Base-by-base conservation (phyloP, 37 sponge, comb jelly and placozoan genomes). In the Sycon ciliatum region DNA sequence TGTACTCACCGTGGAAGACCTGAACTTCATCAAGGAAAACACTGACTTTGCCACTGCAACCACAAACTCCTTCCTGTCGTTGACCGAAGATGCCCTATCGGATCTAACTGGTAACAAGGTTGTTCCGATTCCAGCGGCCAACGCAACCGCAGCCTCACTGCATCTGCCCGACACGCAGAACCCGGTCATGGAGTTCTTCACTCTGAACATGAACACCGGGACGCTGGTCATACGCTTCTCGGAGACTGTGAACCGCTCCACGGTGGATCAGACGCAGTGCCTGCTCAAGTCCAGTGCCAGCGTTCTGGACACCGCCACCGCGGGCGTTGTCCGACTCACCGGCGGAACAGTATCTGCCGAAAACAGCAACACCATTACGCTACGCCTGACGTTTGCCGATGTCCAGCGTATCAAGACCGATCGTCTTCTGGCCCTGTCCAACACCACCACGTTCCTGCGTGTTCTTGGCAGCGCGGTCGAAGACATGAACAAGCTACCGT, bases 181-280 rank as follows among this genome's bases (percentile, higher is more conserved):
- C 49, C 63, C 63, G 26, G 16, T 7, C 9, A 11, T 60, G 9
- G 11, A 7, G 27, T 9, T 7, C 32, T 60, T 60, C 16, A 24
- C 7, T 18, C 26, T 60, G 31, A 24, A 60, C 63, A 18, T 60
- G 24, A 60, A 60, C 26, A 23, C 26, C 7, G 63, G 63, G 31
- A 24, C 7, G 26, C 9, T 92, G 1, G n/a, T 49, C 24, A 71
- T 92, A 0, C 56, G 56, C 1, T 92, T 92, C 52, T 67, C 75
- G 61, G 88, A 92, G 58, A 82, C 75, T n/a, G 86, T 92, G 9
- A 34, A 39, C 27, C 80, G 89, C 16, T 77, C 81, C 26, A 72
- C 82, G 3, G 78, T 84, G 27, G 74, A 30, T 29, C 39, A 73
- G 56, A 37, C 76, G 37, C 42, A 31, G 38, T 42, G 85, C 60